Evolutionary conservation across 2,888 invertebrate genomes (phyloP), one percentile per base, ranked within the genome.

Genomic region (Caenorhabditis plicata): DNA sequence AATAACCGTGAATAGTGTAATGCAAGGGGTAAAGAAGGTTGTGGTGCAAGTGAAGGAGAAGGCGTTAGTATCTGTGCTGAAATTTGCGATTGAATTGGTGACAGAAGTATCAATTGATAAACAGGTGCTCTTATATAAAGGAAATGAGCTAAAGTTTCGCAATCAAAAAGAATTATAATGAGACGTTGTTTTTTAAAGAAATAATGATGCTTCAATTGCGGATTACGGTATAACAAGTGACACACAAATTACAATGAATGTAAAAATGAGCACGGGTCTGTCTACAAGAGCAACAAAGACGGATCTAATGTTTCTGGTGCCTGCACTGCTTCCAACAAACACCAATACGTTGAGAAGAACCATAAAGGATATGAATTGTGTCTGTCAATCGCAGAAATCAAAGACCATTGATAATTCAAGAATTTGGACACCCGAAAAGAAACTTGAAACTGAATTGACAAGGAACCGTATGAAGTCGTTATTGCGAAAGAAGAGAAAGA

Each of bases 401-500:
- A 44, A 52, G 51, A 61, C 47, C 32, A 53, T 29, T 33, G 54
- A 54, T 11, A 50, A 33, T 8, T 46, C 54, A 4, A 51, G 43
- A 26, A 47, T 55, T 13, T 68, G 64, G 64, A 64, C 64, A 20
- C 54, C 65, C 9, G 71, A 73, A 44, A 70, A 71, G 29, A 65
- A 70, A 43, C 52, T 70, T 55, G 73, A 73, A 42, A 57, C 65
- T 33, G 68, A 66, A 49, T 43, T 71, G 63, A 73, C 68, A 0
- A 48, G 73, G 7, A 71, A 68, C 38, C 56, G 69, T 3, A 71
- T 73, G 71, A 67, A 67, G 46, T 51, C 52, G 11, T 32, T 62
- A 56, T 13, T 58, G n/a, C 20, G 53, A n/a, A 39, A 46, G n/a
- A n/a, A 45, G 35, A 41, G 39, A 47, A 36, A 26, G 40, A 38